These are phyloP conservation scores for Neoscelio sp. DNA, from an alignment of 2,888 invertebrate species.

Conservation along the genomic window DNA sequence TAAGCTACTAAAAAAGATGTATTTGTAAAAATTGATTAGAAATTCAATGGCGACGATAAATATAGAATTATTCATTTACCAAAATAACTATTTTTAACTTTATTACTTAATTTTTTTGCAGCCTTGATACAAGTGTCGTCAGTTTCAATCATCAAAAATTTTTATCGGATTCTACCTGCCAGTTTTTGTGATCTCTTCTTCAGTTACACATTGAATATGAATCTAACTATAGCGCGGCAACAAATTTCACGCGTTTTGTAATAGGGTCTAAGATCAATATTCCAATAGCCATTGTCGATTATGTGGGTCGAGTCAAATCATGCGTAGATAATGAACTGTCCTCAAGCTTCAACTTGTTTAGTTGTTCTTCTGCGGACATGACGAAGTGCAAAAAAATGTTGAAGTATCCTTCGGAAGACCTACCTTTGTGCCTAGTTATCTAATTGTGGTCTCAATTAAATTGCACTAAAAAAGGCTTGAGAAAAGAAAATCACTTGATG, in stretches of 20 bases:
- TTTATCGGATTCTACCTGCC: too few relatives aligned
- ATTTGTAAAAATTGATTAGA: too few relatives aligned
- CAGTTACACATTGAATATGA: neutral
- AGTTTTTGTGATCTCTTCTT: neutral
- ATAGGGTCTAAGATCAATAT: slow-evolving; percentile 46
- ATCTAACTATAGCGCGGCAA: slow-evolving; percentile 1
- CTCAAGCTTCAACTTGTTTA: slow-evolving; percentile 48
- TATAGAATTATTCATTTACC: too few relatives aligned
- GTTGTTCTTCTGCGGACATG: slow-evolving; percentile 39
- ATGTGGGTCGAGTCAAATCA: slow-evolving; percentile 69
- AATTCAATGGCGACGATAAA: too few relatives aligned
- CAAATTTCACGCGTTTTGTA: slow-evolving; percentile 45
- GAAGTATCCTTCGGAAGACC: slow-evolving; percentile 39
- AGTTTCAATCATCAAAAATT: too few relatives aligned
- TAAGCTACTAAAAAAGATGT: too few relatives aligned
- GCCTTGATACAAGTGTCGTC: too few relatives aligned
- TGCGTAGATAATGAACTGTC: slow-evolving; percentile 69
- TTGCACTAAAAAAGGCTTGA: slow-evolving; percentile 17
- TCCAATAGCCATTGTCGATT: slow-evolving; percentile 58
- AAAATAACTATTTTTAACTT: too few relatives aligned
- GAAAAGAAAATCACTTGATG: slow-evolving; percentile 14
- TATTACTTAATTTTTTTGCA: too few relatives aligned
- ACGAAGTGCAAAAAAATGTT: slow-evolving; percentile 58
- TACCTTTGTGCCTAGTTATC: slow-evolving; percentile 51
- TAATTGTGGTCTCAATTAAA: slow-evolving; percentile 40